Base-by-base conservation (phyloP, 2,888 invertebrate genomes). In the Cotesia congregata region DNA sequence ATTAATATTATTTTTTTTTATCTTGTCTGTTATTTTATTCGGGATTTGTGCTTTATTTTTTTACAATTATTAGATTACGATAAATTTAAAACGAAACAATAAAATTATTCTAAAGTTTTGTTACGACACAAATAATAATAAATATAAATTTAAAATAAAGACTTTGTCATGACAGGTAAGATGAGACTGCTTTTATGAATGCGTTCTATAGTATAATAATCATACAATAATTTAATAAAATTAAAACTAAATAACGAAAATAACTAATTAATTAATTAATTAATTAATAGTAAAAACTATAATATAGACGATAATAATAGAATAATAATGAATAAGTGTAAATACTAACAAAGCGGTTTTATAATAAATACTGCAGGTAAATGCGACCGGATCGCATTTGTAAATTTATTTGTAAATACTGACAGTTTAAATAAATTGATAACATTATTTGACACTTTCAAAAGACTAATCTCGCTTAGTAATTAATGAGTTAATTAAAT, bases 391-490 rank as follows among this genome's bases (percentile, higher is more conserved):
- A 50, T 72, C 72, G 72, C 65, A 62, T 72, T 72, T 72, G 72
- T 72, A 72, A 64, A 72, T 72, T 70, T 38, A 20, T 70, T n/a
- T 72, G 62, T 72, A 72, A 72, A 72, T 72, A 72, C 15, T 17
- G 17, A 72, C 17, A 65, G 6, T 62, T 39, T 41, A 60, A 72
- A 65, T 39, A 59, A 64, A 72, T 9, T 41, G 7, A 62, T 39
- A 72, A 72, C 38, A 30, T 41, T 72, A 4, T 12, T 39, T 40
- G 12, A 20, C 17, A 17, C 7, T 72, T 65, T 65, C 15, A 38
- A 40, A 30, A 20, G 39, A 61, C 39, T 71, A 38, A 61, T 60
- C 71, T 61, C 61, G 62, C 39, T 71, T 39, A 71, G 61, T 38
- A 61, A 71, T 60, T 9, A 6, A 7, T 61, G 38, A 38, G 2